Evolutionary conservation across 2,888 invertebrate genomes (phyloP).

Genomic region (Hydropsyche betteni): DNA sequence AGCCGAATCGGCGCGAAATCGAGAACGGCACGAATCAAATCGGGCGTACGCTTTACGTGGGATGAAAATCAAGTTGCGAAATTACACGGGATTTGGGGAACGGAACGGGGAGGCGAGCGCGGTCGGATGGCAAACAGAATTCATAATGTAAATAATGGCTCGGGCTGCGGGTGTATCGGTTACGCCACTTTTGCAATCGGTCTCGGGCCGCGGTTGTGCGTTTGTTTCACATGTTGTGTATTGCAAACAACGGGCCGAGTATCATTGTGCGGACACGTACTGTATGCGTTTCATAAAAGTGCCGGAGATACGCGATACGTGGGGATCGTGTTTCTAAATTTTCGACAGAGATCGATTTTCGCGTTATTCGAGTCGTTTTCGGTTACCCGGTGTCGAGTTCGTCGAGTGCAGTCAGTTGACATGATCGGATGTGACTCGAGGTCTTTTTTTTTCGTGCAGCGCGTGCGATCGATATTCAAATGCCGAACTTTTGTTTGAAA

Average conservation of each 20-base stretch:
- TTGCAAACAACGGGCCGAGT: neutral
- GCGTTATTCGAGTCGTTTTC: neutral
- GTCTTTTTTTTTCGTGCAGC: too few species aligned
- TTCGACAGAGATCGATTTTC: slow-evolving; percentile 14
- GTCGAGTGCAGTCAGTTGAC: too few species aligned
- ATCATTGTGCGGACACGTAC: too few species aligned
- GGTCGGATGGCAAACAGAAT: slow-evolving; percentile 7
- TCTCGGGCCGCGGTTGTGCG: neutral
- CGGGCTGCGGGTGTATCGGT: slow-evolving; percentile 14
- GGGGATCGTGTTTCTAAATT: slow-evolving; percentile 14
- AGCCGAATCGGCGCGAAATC: neutral
- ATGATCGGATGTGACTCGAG: too few species aligned
- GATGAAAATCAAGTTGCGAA: slow-evolving; percentile 22
- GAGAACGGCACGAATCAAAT: slow-evolving; percentile 4
- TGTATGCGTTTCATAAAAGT: neutral
- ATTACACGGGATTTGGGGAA: slow-evolving; percentile 17
- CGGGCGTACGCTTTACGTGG: neutral
- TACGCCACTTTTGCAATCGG: slow-evolving; percentile 30
- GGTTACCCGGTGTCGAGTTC: neutral
- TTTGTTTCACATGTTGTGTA: neutral
- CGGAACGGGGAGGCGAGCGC: neutral
- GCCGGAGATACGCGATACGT: neutral
- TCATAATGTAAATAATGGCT: slow-evolving; percentile 26
- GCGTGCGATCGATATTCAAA: too few species aligned
- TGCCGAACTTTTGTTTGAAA: too few species aligned